Conservation (phyloP, 2,888 invertebrate genomes). For the Drosophila atroscutellata region DNA sequence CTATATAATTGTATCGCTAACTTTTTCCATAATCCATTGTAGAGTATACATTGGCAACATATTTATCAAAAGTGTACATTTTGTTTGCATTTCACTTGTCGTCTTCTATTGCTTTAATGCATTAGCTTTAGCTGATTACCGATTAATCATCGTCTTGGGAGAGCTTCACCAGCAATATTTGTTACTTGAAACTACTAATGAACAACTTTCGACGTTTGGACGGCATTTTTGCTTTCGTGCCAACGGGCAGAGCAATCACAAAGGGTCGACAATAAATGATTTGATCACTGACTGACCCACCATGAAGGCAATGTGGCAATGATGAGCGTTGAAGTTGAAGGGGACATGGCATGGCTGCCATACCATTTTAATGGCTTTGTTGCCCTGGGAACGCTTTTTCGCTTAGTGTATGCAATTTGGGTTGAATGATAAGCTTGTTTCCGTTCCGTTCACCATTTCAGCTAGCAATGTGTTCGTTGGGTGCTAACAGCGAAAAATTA, state of each 20-base stretch:
- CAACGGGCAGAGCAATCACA: background rate
- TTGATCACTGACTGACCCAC: conserved; percentile 58
- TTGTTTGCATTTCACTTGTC: background rate
- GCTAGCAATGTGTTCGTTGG: conserved; percentile 20
- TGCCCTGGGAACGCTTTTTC: conserved; percentile 61
- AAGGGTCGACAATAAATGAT: conserved; percentile 52
- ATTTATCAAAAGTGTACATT: background rate
- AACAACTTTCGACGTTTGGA: background rate
- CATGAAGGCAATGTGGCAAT: conserved; percentile 38
- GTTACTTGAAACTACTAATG: background rate
- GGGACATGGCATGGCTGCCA: conserved; percentile 4
- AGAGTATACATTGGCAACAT: background rate
- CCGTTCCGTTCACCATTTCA: background rate
- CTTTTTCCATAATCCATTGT: background rate
- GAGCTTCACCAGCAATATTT: background rate
- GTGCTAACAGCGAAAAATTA: conserved; percentile 67
- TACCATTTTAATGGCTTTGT: conserved; percentile 65
- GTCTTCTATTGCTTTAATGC: background rate
- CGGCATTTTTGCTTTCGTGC: background rate
- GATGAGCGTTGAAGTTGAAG: conserved; percentile 27
- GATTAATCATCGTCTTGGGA: background rate
- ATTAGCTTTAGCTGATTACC: background rate
- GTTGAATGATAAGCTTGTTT: conserved; percentile 5
- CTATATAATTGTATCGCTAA: background rate
- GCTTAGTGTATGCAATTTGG: conserved; percentile 18